phyloP scores from a whole-genome alignment of 2,113 vertebrate genomes.

The Equus przewalskii region DNA sequence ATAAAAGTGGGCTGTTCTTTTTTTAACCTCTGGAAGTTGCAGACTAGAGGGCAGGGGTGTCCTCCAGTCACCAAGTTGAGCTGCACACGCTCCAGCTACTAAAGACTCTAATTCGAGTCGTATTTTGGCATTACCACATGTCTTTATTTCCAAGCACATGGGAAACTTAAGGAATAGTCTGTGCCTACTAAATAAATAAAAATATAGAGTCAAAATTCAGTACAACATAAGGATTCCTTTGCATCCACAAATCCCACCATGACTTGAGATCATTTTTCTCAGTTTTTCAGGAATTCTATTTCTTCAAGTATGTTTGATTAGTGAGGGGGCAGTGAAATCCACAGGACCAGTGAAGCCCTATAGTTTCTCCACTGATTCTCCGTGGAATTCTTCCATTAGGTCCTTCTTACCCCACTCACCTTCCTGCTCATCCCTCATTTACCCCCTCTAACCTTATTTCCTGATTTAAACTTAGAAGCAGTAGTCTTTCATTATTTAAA shows the following conservation, averaged over 20 bases:
- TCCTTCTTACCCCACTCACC: not conserved
- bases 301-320: not conserved
- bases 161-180: not conserved
- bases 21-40: constrained; percentile 71
- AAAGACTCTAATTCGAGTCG: not conserved
- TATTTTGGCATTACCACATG: not conserved
- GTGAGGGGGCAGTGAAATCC: not conserved
- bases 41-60: constrained; percentile 60
- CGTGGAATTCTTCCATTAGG: not conserved
- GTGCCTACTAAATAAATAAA: constrained; percentile 37
- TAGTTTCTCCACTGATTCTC: not conserved
- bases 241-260: not conserved
- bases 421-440: not conserved
- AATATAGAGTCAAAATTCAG: constrained; percentile 8
- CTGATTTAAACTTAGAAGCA: constrained; percentile 43
- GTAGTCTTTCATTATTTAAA: not conserved
- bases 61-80: constrained; percentile 61
- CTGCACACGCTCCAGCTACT: not conserved
- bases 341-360: not conserved
- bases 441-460: not conserved
- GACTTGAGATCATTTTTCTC: not conserved
- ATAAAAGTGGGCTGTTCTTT: constrained; percentile 62
- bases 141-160: constrained; percentile 30
- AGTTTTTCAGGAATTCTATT: not conserved
- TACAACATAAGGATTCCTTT: not conserved